phyloP scores from a whole-genome alignment of 2,113 vertebrate genomes.

The Tragelaphus scriptus region DNA sequence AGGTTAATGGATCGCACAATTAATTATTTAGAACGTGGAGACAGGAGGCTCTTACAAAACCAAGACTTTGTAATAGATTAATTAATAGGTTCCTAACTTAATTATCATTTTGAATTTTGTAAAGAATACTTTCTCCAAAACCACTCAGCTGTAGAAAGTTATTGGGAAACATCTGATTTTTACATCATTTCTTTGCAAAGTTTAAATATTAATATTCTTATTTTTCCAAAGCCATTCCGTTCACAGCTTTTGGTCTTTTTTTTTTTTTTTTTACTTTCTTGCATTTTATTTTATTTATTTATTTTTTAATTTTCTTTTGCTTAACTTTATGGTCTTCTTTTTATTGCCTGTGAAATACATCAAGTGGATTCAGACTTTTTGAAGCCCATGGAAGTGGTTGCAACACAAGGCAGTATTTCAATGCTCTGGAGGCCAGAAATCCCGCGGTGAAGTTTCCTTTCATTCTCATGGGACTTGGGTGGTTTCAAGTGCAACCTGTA shows the following conservation, averaged over 20 bases:
- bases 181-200: neutral
- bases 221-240: neutral
- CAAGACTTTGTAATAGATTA: slow-evolving; percentile 44
- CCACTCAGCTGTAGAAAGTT: neutral
- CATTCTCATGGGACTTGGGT: fast-evolving
- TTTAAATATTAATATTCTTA: neutral
- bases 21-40: slow-evolving; percentile 44
- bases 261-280: neutral
- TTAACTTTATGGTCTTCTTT: neutral
- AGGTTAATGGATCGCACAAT: neutral
- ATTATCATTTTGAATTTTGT: slow-evolving; percentile 29
- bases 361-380: neutral
- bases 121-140: slow-evolving; percentile 25
- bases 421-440: neutral
- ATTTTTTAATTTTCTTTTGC: no score
- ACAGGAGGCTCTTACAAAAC: neutral
- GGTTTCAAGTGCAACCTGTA: neutral
- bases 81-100: slow-evolving; percentile 21
- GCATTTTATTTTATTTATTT: no score
- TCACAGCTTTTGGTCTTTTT: slow-evolving; percentile 17
- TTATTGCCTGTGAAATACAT: neutral
- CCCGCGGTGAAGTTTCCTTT: neutral
- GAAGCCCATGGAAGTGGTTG: neutral
- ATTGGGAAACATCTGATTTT: slow-evolving; percentile 8
- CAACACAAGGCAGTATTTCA: neutral